Conservation (phyloP, 2,888 invertebrate species). For the Chorisops tibialis region DNA sequence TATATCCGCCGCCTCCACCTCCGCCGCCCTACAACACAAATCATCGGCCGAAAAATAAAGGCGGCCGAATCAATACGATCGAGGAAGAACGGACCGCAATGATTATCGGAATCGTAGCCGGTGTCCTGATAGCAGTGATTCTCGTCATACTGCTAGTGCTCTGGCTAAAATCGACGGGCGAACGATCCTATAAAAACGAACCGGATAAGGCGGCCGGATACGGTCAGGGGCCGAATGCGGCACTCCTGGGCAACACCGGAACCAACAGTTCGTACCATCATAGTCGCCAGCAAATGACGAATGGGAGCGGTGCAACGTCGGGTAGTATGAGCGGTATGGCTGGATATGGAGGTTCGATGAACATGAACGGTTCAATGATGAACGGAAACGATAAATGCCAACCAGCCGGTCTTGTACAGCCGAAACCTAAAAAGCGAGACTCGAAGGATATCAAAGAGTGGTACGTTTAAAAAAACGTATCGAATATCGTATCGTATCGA, state of each 20-base stretch:
- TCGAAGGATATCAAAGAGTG: conserved; percentile 93
- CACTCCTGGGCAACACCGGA: conserved; percentile 66
- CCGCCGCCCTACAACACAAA: conserved; percentile 46
- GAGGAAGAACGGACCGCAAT: conserved; percentile 72
- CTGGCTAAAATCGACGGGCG: conserved; percentile 80
- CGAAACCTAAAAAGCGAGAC: conserved; percentile 66
- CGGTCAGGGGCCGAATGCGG: conserved; percentile 76
- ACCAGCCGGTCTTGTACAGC: conserved; percentile 51
- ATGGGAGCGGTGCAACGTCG: conserved; percentile 33
- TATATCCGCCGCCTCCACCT: conserved; percentile 38
- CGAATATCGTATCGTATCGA: background rate
- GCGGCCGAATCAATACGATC: conserved; percentile 62
- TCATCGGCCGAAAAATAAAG: conserved; percentile 48
- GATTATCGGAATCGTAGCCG: conserved; percentile 86
- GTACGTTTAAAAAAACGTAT: conserved; percentile 70
- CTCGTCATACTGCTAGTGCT: conserved; percentile 85
- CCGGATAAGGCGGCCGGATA: conserved; percentile 70
- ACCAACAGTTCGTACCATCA: conserved; percentile 52
- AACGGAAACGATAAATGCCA: conserved; percentile 51
- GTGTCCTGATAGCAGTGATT: conserved; percentile 85
- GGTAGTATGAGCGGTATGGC: conserved; percentile 37
- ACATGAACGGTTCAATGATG: conserved; percentile 39
- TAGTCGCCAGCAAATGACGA: conserved; percentile 46
- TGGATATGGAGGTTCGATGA: conserved; percentile 42
- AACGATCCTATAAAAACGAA: conserved; percentile 91